Percentiles rank a stretch among this genome's conserved stretches.
Conservation (phyloP, 2,888 invertebrate species). For the Colostygia pectinataria region DNA sequence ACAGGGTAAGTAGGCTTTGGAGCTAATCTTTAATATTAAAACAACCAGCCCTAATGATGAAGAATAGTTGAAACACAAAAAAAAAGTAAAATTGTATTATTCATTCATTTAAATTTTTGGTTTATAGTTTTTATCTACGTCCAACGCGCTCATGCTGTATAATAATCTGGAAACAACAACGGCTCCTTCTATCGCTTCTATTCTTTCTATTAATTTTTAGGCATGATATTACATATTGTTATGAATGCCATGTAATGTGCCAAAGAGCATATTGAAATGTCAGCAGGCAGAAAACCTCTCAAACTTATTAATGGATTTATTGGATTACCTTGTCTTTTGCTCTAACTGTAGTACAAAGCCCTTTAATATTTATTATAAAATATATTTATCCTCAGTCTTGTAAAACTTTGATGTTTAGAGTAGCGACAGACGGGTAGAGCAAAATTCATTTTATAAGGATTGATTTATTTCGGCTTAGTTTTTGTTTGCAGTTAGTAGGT, state of each 20-base stretch:
- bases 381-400: constrained; percentile 13
- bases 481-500: neutral
- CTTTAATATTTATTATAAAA: constrained; percentile 31
- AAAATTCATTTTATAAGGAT: constrained; percentile 7
- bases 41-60: too few species aligned
- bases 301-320: constrained; percentile 45
- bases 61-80: too few species aligned
- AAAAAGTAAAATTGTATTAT: too few species aligned
- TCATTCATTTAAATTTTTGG: too few species aligned
- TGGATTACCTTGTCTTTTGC: constrained; percentile 37
- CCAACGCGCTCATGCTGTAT: too few species aligned
- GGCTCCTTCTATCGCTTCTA: constrained; percentile 7
- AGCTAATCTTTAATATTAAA: too few species aligned
- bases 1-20: too few species aligned
- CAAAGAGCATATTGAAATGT: constrained; percentile 22
- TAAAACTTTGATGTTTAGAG: constrained; percentile 19
- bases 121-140: too few species aligned
- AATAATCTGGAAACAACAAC: too few species aligned
- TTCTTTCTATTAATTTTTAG: too few species aligned
- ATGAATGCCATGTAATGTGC: too few species aligned
- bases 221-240: too few species aligned
- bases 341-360: constrained; percentile 30
- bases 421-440: constrained; percentile 6
- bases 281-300: constrained; percentile 24
- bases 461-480: constrained; percentile 2